These are phyloP conservation scores for Amphiprion clarkii DNA, from an alignment of 2,797 vertebrate species.

Conservation along the genomic window DNA sequence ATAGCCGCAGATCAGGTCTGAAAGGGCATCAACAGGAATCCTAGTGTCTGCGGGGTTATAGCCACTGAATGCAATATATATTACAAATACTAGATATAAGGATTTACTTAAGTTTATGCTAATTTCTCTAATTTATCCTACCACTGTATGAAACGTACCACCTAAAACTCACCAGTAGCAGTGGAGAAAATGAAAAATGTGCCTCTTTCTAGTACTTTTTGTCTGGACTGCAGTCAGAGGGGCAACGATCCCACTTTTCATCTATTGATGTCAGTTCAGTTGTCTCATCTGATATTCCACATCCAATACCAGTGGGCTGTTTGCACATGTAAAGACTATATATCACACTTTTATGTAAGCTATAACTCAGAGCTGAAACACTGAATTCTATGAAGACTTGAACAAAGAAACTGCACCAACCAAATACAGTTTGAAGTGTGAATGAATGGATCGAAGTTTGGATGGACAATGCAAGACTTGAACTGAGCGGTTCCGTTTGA, in stretches of 20 bases:
- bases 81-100: background rate
- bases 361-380: background rate
- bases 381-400: background rate
- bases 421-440: background rate
- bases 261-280: background rate
- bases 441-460: background rate
- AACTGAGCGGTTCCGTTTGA: background rate
- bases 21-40: background rate
- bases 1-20: background rate
- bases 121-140: background rate
- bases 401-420: background rate
- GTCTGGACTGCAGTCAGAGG: background rate
- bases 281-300: background rate
- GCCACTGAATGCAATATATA: too few species aligned
- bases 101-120: background rate
- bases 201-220: background rate
- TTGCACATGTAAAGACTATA: background rate
- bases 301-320: background rate
- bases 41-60: too few species aligned
- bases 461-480: background rate
- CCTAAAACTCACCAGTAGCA: background rate
- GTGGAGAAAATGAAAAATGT: background rate
- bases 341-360: background rate
- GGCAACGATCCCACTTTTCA: background rate
- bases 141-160: background rate